These are phyloP conservation scores for Syngnathus rostellatus DNA, from an alignment of 2,797 vertebrate genomes.

Conservation along the genomic window DNA sequence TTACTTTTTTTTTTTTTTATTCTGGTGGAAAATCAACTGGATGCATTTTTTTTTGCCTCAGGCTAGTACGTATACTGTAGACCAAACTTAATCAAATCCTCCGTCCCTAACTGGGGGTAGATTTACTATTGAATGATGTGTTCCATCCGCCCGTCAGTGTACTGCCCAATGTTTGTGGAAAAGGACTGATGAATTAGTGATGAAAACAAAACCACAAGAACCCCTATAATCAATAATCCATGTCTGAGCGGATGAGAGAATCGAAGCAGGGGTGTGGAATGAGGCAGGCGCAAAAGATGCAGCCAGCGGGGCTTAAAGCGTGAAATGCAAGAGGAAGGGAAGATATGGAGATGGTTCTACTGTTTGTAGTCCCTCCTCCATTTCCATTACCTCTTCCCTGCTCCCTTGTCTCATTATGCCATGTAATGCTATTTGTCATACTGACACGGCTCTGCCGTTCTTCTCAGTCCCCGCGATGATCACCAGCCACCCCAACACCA, in stretches of 20 bases:
- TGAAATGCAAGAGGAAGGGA: constrained; percentile 55
- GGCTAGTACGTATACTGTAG: constrained; percentile 29
- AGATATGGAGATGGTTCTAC: constrained; percentile 55
- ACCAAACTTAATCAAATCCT: constrained; percentile 36
- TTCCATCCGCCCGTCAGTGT: constrained; percentile 31
- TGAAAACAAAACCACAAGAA: constrained; percentile 66
- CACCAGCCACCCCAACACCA: constrained; percentile 95
- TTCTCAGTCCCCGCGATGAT: constrained; percentile 92
- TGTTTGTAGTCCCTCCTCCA: constrained; percentile 45
- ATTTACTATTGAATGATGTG: constrained; percentile 52
- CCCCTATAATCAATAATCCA: constrained; percentile 55
- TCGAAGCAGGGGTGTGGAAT: constrained; percentile 20
- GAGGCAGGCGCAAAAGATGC: constrained; percentile 26
- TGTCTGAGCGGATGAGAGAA: constrained; percentile 38
- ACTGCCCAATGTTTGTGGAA: constrained; percentile 43
- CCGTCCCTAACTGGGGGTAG: constrained; percentile 28
- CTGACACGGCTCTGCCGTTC: constrained; percentile 41
- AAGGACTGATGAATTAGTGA: constrained; percentile 61
- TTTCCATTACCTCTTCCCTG: constrained; percentile 33
- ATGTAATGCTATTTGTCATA: constrained; percentile 36
- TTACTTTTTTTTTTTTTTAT: neutral
- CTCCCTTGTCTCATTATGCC: constrained; percentile 49
- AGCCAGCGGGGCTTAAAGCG: constrained; percentile 48
- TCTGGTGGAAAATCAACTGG: constrained; percentile 29
- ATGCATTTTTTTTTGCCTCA: constrained; percentile 47